Evolutionary conservation across 2,797 vertebrate genomes (phyloP).

Genomic region (Perodicticus potto): DNA sequence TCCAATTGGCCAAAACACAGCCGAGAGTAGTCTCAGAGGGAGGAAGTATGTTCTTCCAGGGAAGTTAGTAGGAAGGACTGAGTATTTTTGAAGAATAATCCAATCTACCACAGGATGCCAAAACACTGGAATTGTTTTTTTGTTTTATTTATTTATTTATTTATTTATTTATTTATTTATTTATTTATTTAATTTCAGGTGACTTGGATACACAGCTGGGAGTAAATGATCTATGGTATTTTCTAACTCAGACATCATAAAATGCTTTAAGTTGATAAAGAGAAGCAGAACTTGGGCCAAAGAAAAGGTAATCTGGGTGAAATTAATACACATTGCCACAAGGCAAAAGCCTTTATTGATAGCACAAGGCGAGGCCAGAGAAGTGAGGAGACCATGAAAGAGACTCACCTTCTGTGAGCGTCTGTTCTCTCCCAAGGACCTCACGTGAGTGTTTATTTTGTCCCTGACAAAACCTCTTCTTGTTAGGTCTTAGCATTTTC

Average conservation of each 20-base stretch:
- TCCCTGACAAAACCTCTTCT: neutral
- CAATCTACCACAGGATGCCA: neutral
- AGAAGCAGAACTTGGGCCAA: neutral
- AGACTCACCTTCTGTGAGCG: neutral
- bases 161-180: neutral
- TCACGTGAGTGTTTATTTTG: neutral
- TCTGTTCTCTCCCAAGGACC: neutral
- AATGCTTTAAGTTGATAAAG: neutral
- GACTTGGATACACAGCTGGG: neutral
- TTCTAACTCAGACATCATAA: neutral
- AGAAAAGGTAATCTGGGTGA: neutral
- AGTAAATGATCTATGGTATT: conserved; percentile 22
- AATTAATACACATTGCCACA: neutral
- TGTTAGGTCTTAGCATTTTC: neutral
- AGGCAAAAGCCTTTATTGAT: neutral
- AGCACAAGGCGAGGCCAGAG: neutral
- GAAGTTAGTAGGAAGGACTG: neutral
- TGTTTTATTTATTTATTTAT: neutral
- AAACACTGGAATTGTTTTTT: neutral
- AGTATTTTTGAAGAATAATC: neutral
- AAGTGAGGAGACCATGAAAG: neutral
- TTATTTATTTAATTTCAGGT: neutral
- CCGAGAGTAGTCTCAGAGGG: neutral
- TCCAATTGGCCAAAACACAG: neutral
- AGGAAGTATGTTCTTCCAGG: neutral